A percentile compares a stretch with the other conserved stretches of the same genome.
Evolutionary conservation across 2,113 vertebrate genomes (phyloP).

Genomic region (Myrmophylax atrothorax): DNA sequence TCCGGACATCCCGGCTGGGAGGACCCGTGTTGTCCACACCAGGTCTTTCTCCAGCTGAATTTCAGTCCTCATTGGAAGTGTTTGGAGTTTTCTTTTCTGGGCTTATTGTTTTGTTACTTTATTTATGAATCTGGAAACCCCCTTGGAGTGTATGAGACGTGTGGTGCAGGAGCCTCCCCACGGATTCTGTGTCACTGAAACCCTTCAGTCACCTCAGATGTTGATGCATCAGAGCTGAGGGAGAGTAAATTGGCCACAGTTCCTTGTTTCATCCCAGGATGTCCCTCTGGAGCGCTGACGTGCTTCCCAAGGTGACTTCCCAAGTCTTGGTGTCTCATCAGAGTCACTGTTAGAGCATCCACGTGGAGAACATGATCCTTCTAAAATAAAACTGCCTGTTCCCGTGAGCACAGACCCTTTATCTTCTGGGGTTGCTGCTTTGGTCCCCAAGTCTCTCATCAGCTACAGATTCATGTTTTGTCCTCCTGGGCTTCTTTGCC

Average conservation of each 20-base stretch:
- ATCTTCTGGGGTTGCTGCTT: neutral
- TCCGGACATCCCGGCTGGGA: neutral
- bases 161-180: accelerated
- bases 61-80: neutral
- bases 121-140: neutral
- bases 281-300: neutral
- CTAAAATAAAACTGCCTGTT: accelerated
- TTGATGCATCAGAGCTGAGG: neutral
- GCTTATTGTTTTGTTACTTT: neutral
- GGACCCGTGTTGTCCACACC: accelerated
- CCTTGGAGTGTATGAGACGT: accelerated
- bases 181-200: accelerated
- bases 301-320: neutral
- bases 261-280: neutral
- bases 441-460: neutral
- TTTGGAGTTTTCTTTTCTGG: neutral
- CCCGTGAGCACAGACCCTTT: neutral
- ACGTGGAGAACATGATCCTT: neutral
- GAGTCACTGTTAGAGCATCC: neutral
- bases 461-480: neutral
- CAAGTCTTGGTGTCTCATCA: accelerated
- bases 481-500: neutral
- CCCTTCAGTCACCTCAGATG: accelerated
- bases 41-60: neutral
- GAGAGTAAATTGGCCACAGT: neutral